A percentile compares a stretch with the other conserved stretches of the same genome.
These are phyloP conservation scores for Limenitis camilla DNA, from an alignment of 2,888 invertebrate species.

Conservation along the genomic window DNA sequence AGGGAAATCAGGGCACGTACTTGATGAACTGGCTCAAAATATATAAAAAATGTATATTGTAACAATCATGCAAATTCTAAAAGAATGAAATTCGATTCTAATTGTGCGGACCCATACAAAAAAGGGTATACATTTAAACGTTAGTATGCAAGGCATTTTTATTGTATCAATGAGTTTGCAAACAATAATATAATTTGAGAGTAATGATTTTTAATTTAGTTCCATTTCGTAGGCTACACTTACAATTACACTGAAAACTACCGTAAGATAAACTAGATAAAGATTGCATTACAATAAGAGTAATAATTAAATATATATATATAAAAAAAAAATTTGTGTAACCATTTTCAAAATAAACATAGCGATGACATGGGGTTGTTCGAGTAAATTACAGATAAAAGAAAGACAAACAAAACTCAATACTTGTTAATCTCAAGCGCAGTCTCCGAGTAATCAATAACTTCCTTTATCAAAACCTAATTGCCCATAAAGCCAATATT, in stretches of 20 bases:
- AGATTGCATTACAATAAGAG: no score
- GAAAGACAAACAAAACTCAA: conserved; percentile 1
- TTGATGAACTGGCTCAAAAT: conserved; percentile 18
- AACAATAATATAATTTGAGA: no score
- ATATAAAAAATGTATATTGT: conserved; percentile 16
- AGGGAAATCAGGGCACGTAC: conserved; percentile 20
- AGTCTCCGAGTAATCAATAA: conserved; percentile 3
- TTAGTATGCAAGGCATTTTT: no score
- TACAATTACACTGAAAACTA: no score
- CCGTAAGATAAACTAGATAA: no score
- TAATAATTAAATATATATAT: background rate
- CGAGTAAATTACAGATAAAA: background rate
- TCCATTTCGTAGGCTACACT: no score
- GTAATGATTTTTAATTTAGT: no score
- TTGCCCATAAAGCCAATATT: conserved; percentile 12
- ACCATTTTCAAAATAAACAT: background rate
- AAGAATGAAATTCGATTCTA: conserved; percentile 8
- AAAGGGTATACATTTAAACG: no score
- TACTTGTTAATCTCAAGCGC: conserved; percentile 1
- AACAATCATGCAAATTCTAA: conserved; percentile 13
- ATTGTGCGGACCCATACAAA: background rate
- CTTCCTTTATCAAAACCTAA: conserved; percentile 5
- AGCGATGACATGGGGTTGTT: background rate
- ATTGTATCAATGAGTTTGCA: no score
- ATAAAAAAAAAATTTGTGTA: background rate